Base-by-base conservation (phyloP, 1,140 invertebrate species). In the Cydia fagiglandana region DNA sequence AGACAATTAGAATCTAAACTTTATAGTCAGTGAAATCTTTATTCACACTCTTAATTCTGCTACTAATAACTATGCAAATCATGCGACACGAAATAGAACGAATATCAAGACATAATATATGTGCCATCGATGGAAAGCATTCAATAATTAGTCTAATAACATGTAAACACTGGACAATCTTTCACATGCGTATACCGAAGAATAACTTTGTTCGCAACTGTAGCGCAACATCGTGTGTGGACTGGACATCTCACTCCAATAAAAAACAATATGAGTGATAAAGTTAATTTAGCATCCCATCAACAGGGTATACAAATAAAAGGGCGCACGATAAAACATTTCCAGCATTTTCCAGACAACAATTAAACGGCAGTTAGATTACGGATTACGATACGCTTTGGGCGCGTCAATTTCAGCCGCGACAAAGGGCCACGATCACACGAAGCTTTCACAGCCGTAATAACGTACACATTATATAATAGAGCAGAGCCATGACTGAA, bases 341-440 rank as follows among this genome's bases (percentile, higher is more conserved):
- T 6, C 28, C 38, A 41, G 66, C 13, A 17, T 70, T 70, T 70
- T 70, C n/a, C 64, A 45, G 66, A 70, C 24, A 38, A 17, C 66
- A 70, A 70, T 70, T 38, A 70, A 45, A 70, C 45, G 66, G 30
- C n/a, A 70, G 38, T 70, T 70, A 38, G 66, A 70, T 70, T 70
- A 70, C 66, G 38, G 66, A 70, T 70, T 70, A 70, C 38, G 38
- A 38, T 70, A 2, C n/a, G 66, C 34, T 70, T 70, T 70, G n/a
- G 38, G 66, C 24, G 24, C 30, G 64, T 70, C 66, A 45, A 45
- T 70, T 70, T 70, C 66, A 70, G 66, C 66, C 38, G 30, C n/a
- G 66, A 45, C 66, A 70, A 70, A 70, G 38, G 34, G 6, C 13
- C 12, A 30, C 64, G 66, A 45, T n/a, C 66, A 15, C 66, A 70